Base-by-base conservation (phyloP, 2,888 invertebrate species). In the Pogonocherus hispidulus region DNA sequence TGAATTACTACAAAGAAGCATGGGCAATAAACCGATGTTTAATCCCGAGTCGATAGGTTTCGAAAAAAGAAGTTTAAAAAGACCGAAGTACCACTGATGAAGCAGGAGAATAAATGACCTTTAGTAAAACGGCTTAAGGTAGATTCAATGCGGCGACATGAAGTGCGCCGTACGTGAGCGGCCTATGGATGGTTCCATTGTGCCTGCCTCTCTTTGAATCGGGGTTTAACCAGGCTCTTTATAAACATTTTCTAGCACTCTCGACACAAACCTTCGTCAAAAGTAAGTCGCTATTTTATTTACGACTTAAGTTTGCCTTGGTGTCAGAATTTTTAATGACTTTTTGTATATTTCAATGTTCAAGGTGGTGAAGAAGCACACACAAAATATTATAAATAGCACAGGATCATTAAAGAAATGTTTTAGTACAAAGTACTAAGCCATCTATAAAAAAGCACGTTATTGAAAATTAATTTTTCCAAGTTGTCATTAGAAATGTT, bases 81-180 rank as follows among this genome's bases (percentile, higher is more conserved):
- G 68, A 70, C 69, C 60, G 72, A 64, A 67, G 67, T 74, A 59
- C 66, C 74, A 68, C 75, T 76, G 80, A 80, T 79, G 79, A 80
- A 79, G 79, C 78, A 76, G 75, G 73, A 71, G 76, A 79, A 79
- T 80, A 80, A 80, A 80, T 79, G 80, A 78, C 77, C 76, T 80
- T 81, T 78, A 78, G 80, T 79, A 80, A 80, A 79, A 81, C 74
- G 78, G 80, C 78, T 80, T 74, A 78, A 79, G 79, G 76, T 79
- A 75, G 76, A 78, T 79, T 77, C 78, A 76, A 78, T 79, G 78
- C 77, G 71, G 75, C 66, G 74, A 79, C 80, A 80, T 80, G 75
- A 73, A 79, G 80, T 79, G 78, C 75, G 73, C 76, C 70, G 76
- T 73, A 79, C 81, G 81, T 81, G 80, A 80, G 75, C 65, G 56